A percentile compares a stretch with the other conserved stretches of the same genome.
Evolutionary conservation across 2,888 invertebrate genomes (phyloP).

Genomic region (Molanna angustata): DNA sequence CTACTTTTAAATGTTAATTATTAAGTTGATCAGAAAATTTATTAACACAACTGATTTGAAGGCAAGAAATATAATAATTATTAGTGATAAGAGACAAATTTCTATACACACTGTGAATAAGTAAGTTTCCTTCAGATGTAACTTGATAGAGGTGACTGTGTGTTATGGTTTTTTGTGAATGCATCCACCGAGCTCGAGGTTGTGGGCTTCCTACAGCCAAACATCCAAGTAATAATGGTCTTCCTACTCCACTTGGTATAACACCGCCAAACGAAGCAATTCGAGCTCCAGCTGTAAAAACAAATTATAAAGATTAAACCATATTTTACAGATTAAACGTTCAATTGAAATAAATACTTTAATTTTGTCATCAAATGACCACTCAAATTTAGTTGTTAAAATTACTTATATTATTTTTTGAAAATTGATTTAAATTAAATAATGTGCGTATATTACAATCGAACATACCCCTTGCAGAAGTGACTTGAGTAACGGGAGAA

Average conservation of each 20-base stretch:
- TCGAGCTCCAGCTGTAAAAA: conserved; percentile 67
- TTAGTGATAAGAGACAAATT: no score
- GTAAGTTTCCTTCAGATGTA: conserved; percentile 67
- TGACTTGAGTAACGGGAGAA: conserved; percentile 70
- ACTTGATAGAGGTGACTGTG: conserved; percentile 70
- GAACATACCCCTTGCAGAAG: conserved; percentile 68
- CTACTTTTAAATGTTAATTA: no score
- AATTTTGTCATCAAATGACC: no score
- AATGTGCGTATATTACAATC: no score
- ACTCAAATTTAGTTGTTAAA: no score
- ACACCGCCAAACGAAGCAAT: conserved; percentile 81
- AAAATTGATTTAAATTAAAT: no score
- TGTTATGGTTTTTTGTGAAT: conserved; percentile 66
- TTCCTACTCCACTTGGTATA: conserved; percentile 67
- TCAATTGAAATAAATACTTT: no score
- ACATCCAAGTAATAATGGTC: conserved; percentile 67
- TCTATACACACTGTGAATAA: conserved; percentile 61
- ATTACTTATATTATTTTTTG: no score
- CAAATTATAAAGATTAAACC: not conserved
- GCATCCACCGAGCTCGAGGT: conserved; percentile 73
- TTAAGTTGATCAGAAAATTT: no score
- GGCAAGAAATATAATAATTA: no score
- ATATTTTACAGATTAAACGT: no score
- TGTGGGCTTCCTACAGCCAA: conserved; percentile 73
- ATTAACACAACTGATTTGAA: no score